A percentile compares a stretch with the other conserved stretches of the same genome.
Conservation (phyloP, 2,888 invertebrate species). For the Bedellia somnulentella region DNA sequence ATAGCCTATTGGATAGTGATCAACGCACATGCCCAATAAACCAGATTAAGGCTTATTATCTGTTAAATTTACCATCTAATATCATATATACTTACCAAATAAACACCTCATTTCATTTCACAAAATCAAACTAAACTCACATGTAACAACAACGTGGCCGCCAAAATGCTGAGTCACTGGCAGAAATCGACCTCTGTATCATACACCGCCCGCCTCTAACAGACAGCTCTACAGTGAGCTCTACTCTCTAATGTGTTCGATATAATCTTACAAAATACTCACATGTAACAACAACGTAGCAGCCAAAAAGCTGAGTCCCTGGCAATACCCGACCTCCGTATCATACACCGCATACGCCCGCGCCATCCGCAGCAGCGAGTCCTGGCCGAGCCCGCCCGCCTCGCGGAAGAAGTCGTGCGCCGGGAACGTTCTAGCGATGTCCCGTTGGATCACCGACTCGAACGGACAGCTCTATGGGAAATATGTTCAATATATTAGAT, state of each 20-base stretch:
- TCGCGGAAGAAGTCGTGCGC: slow-evolving; percentile 98
- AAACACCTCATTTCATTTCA: too few relatives aligned
- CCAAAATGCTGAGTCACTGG: slow-evolving; percentile 97
- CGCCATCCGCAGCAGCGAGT: slow-evolving; percentile 92
- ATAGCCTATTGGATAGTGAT: too few relatives aligned
- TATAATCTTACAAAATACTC: too few relatives aligned
- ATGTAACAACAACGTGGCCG: slow-evolving; percentile 92
- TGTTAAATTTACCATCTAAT: too few relatives aligned
- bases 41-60: too few relatives aligned
- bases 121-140: too few relatives aligned
- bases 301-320: slow-evolving; percentile 96
- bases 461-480: slow-evolving; percentile 82
- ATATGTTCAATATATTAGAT: not conserved
- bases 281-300: slow-evolving; percentile 95
- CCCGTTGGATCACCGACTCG: slow-evolving; percentile 93
- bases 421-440: slow-evolving; percentile 97
- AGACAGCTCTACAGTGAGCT: too few relatives aligned
- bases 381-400: slow-evolving; percentile 93
- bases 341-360: slow-evolving; percentile 98
- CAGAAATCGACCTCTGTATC: slow-evolving; percentile 99
- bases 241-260: too few relatives aligned
- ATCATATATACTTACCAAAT: too few relatives aligned
- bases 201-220: too few relatives aligned
- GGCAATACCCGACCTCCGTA: slow-evolving; percentile 97
- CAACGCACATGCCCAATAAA: too few relatives aligned